Evolutionary conservation across 2,797 vertebrate species (phyloP), one percentile per base, ranked within the genome.

Genomic region (Nasua narica): DNA sequence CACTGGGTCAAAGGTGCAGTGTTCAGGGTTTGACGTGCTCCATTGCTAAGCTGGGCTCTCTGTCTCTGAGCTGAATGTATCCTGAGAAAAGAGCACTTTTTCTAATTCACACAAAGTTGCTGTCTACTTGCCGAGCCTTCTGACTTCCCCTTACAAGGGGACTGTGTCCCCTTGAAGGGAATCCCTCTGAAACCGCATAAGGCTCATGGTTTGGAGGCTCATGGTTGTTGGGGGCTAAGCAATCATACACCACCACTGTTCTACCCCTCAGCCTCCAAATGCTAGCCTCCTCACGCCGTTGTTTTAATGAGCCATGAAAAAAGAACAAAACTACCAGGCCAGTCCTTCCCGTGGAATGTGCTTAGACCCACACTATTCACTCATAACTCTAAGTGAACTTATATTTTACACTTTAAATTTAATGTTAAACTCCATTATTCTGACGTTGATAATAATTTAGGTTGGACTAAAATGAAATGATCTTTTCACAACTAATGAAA

Each of bases 401-500:
- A 3, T 16, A 82, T 89, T 46, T 96, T 88, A 89, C 1, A 82
- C 60, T 95, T 96, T 18, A 35, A 86, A 67, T 92, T 67, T 65
- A 23, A 90, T 65, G 27, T 25, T 69, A 87, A 94, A 94, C 58
- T 25, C 46, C 46, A 87, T 77, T 90, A 74, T 69, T 83, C 50
- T 87, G 15, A 96, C 87, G 72, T 19, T 85, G 65, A 82, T 56
- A 50, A 87, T 56, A 62, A 90, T 54, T 95, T 43, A 77, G 25
- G 37, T 29, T 52, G 21, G 27, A 40, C 19, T 78, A 95, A 87
- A 78, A 27, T 72, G 76, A 84, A 77, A 60, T 18, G 35, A 72
- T 58, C 25, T 84, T 95, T 93, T 46, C 27, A 85, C 90, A 65
- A 85, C 16, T 52, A 94, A 92, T 32, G 19, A 32, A 77, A 96